A percentile compares a stretch with the other conserved stretches of the same genome.
Evolutionary conservation across 1,140 invertebrate genomes (phyloP).

Genomic region (Maniola jurtina): DNA sequence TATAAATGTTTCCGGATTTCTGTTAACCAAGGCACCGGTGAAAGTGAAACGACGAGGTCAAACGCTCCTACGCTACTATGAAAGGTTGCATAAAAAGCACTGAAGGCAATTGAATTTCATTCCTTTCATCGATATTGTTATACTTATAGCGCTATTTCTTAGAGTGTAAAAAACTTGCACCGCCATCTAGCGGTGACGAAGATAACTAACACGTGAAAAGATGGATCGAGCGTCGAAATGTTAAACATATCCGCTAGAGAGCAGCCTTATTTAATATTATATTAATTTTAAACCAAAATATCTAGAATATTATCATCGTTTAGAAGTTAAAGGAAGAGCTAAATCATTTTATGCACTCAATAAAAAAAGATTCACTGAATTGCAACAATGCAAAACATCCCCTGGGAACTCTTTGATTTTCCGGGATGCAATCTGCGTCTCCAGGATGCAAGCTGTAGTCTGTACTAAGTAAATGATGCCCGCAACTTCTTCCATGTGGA

Average conservation of each 20-base stretch:
- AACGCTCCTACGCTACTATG: conserved; percentile 17
- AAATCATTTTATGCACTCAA: no score
- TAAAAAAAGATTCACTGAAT: no score
- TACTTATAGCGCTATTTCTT: conserved; percentile 15
- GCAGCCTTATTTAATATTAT: neutral
- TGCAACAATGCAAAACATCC: no score
- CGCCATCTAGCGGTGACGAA: conserved; percentile 24
- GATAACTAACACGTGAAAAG: conserved; percentile 7
- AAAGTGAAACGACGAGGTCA: conserved; percentile 58
- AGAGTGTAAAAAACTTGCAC: conserved; percentile 3
- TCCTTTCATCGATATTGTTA: conserved; percentile 9
- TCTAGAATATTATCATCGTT: no score
- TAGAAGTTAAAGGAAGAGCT: no score
- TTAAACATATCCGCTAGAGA: neutral
- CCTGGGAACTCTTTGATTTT: no score
- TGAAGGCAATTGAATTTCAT: conserved; percentile 12
- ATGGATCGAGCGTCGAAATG: neutral
- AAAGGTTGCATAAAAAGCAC: conserved; percentile 25
- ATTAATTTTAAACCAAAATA: neutral
- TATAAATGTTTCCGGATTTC: conserved; percentile 56
- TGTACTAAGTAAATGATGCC: no score
- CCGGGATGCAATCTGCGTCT: no score
- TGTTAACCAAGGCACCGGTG: conserved; percentile 59
- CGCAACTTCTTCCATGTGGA: no score
- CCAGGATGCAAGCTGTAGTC: no score